phyloP scores from a whole-genome alignment of 1,140 invertebrate genomes.

The Semibalanus balanoides region DNA sequence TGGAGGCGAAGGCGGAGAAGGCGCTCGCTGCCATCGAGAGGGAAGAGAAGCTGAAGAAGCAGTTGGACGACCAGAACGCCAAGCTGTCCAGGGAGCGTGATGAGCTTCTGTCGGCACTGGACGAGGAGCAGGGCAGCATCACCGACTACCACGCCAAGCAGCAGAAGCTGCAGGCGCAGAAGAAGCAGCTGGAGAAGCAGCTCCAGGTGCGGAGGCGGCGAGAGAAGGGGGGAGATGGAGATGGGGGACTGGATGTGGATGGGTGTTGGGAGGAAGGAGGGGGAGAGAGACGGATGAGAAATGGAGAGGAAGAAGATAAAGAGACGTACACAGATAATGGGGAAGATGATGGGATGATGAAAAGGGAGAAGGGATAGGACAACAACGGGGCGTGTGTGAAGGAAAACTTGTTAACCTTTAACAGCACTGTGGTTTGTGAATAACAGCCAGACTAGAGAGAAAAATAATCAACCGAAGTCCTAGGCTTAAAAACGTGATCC shows the following conservation, averaged over 20 bases:
- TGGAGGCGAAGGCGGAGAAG: slow-evolving; percentile 64
- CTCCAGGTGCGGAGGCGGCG: slow-evolving; percentile 26
- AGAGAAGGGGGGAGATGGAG: background rate
- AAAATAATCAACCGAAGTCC: background rate
- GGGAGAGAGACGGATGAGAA: too few relatives aligned
- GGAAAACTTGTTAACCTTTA: too few relatives aligned
- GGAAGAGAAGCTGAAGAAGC: slow-evolving; percentile 40
- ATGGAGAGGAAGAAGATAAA: too few relatives aligned
- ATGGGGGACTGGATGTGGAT: too few relatives aligned
- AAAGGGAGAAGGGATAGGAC: too few relatives aligned
- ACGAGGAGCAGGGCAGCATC: slow-evolving; percentile 32
- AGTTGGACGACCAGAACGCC: slow-evolving; percentile 41
- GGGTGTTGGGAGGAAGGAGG: too few relatives aligned
- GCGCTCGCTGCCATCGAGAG: slow-evolving; percentile 57
- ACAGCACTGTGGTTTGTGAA: too few relatives aligned
- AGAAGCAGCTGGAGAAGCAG: slow-evolving; percentile 40
- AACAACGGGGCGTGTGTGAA: too few relatives aligned
- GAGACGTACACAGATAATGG: too few relatives aligned
- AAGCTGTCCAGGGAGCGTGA: slow-evolving; percentile 41
- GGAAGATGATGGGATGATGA: too few relatives aligned
- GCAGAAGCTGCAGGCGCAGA: slow-evolving; percentile 40
- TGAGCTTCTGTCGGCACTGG: slow-evolving; percentile 40
- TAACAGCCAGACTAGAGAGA: too few relatives aligned
- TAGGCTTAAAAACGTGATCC: too few relatives aligned
- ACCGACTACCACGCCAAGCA: slow-evolving; percentile 41